Evolutionary conservation across 2,113 vertebrate genomes (phyloP).

Genomic region (Melanostigma gelatinosum): DNA sequence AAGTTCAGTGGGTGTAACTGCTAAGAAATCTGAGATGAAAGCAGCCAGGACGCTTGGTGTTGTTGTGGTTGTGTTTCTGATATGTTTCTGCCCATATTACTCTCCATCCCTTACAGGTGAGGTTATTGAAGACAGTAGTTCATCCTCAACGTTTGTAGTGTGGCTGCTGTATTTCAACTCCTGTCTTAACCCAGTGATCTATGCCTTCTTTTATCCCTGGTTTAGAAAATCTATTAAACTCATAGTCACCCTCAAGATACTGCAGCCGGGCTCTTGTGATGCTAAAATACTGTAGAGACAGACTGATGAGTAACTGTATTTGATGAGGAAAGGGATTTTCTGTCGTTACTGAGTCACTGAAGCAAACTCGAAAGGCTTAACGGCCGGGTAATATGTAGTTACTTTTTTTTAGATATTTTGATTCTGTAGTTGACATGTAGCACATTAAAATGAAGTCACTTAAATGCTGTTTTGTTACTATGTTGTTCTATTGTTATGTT

Average conservation of each 20-base stretch:
- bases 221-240: conserved; percentile 5
- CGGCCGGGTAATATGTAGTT: no score
- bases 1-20: background rate
- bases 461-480: no score
- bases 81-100: conserved; percentile 38
- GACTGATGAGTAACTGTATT: no score
- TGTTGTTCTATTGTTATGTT: no score
- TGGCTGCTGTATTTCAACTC: conserved; percentile 11
- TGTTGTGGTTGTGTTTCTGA: conserved; percentile 41
- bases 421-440: no score
- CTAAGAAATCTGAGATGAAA: conserved; percentile 48
- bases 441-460: no score
- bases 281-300: background rate
- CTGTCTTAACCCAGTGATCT: conserved; percentile 9
- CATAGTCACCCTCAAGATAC: conserved; percentile 7
- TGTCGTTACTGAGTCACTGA: no score
- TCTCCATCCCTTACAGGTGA: background rate
- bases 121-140: background rate
- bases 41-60: conserved; percentile 46
- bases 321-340: no score
- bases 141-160: background rate
- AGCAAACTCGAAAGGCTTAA: no score
- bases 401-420: no score
- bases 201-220: conserved; percentile 7
- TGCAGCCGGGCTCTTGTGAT: background rate